These are phyloP conservation scores for Phalacrocorax aristotelis DNA, from an alignment of 2,113 vertebrate genomes.

Conservation along the genomic window DNA sequence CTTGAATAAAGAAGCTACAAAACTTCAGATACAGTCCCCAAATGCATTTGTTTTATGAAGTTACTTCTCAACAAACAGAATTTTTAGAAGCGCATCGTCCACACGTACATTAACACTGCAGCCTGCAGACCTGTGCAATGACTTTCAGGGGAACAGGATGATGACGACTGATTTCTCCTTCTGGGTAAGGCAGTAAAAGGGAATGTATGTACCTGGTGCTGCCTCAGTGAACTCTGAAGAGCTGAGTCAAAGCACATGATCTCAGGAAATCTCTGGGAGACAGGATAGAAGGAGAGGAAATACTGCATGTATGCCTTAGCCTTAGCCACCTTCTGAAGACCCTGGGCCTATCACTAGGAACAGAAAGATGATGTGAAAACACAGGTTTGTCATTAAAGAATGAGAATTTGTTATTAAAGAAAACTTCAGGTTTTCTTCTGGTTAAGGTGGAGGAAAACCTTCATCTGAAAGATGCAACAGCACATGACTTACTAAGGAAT, in stretches of 20 bases:
- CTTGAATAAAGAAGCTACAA: not conserved
- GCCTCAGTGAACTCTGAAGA: not conserved
- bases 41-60: not conserved
- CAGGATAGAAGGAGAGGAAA: not conserved
- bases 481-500: not conserved
- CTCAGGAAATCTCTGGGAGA: not conserved
- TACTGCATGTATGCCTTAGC: not conserved
- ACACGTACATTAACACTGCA: not conserved
- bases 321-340: not conserved
- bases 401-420: not conserved
- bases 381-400: not conserved
- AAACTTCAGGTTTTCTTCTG: not conserved
- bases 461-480: not conserved
- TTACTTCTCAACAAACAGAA: not conserved
- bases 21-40: not conserved
- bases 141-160: not conserved
- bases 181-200: not conserved
- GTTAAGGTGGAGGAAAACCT: not conserved
- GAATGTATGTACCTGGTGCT: not conserved
- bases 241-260: not conserved
- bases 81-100: not conserved
- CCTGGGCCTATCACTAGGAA: not conserved
- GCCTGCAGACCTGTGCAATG: not conserved
- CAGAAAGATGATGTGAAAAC: not conserved
- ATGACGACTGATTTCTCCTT: not conserved